Evolutionary conservation across 2,113 vertebrate species (phyloP), one percentile per base, ranked within the genome.

Genomic region (Clarias magur): DNA sequence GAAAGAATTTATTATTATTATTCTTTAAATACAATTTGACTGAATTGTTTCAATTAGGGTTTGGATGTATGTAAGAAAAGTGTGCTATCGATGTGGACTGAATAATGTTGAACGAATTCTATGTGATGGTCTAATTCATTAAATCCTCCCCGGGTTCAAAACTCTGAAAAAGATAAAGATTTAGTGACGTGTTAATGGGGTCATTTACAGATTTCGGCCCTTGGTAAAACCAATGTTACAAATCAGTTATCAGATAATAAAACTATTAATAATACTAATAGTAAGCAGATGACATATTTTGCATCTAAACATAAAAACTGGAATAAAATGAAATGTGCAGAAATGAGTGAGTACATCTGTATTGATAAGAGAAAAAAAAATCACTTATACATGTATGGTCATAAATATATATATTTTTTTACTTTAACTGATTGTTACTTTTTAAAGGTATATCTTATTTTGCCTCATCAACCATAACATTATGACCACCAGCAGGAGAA

Each of bases 121-220:
- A 78, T 78, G 48, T 78, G 48, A 78, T 54, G 75, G 48, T 27
- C 48, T 78, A 48, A 78, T n/a, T 78, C 48, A 76, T 76, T 48
- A 53, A 76, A 76, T 54, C 73, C 42, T 54, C 48, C 25, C 54
- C 25, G 54, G 25, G 48, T 78, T 78, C 15, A 1, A 15, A 78
- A 54, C 16, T 54, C 27, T 63, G 34, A 19, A 82, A 38, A 34
- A 82, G 63, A 48, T 42, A 38, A 82, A 78, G 75, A 63, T 12
- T 82, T 60, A 54, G 48, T 19, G 10, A 56, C 30, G 82, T 83
- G 82, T 54, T 54, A 70, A 68, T 53, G 42, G 25, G 25, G 78
- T 80, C n/a, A 70, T 83, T 83, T 83, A 38, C 62, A 53, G 54
- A 83, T 27, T 68, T 63, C 42, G 68, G 81, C 62, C 42, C 27